These are phyloP conservation scores for Acipenser ruthenus DNA, from an alignment of 2,797 vertebrate species.

Conservation along the genomic window DNA sequence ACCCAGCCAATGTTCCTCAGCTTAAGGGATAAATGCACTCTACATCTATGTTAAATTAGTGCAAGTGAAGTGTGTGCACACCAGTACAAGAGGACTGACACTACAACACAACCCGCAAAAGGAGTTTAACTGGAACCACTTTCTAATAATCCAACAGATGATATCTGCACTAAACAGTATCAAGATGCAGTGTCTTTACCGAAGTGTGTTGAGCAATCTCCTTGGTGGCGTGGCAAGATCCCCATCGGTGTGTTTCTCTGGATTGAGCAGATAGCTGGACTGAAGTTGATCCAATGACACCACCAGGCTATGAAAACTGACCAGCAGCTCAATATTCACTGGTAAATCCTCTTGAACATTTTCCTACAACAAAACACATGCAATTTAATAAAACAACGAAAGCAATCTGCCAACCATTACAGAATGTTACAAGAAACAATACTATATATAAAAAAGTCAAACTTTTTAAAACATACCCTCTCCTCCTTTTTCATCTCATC, in stretches of 20 bases:
- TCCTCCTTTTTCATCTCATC: slow-evolving; percentile 53
- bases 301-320: slow-evolving; percentile 82
- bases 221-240: slow-evolving; percentile 85
- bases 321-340: slow-evolving; percentile 76
- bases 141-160: too few species aligned
- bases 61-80: too few species aligned
- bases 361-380: slow-evolving; percentile 34
- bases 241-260: slow-evolving; percentile 73
- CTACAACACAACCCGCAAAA: too few species aligned
- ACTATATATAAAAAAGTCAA: background rate
- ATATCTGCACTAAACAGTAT: too few species aligned
- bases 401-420: slow-evolving; percentile 16
- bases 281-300: slow-evolving; percentile 87
- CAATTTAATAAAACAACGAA: background rate
- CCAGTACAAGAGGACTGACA: too few species aligned
- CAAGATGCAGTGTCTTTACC: slow-evolving; percentile 49
- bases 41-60: too few species aligned
- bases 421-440: background rate
- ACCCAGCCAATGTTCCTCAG: too few species aligned
- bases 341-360: slow-evolving; percentile 54
- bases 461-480: slow-evolving; percentile 6
- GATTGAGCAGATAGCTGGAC: slow-evolving; percentile 80
- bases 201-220: slow-evolving; percentile 80
- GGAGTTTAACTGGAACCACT: too few species aligned
- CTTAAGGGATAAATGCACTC: too few species aligned